Evolutionary conservation across 2,888 invertebrate genomes (phyloP), one percentile per base, ranked within the genome.

Genomic region (Polia nebulosa): DNA sequence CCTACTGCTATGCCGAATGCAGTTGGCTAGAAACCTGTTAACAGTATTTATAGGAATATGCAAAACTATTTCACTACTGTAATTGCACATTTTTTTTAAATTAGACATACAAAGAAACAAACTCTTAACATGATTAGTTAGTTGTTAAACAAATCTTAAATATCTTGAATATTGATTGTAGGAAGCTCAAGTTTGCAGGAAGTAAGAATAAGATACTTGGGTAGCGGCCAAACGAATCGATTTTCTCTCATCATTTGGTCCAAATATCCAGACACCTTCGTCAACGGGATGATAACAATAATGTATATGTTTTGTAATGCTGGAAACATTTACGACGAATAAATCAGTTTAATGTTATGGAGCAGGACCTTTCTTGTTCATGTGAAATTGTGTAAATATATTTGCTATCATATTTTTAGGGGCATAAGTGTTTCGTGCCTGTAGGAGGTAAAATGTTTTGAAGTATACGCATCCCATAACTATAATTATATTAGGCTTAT

Each of bases 171-270:
- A 55, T 51, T 45, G 20, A 36, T 67, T 58, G 22, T 27, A 39
- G 62, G 52, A 64, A 59, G 53, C 34, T 66, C 47, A 58, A 72
- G 61, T 61, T 71, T 27, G 25, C 49, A 71, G 64, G 57, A 68
- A 78, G 61, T 61, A 57, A 68, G 47, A 67, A 45, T 27, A 58
- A 68, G 53, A 71, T 63, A 78, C 66, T 88, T 89, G 88, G 89
- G 76, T 60, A 76, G 61, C 77, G 58, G 90, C 89, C 89, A 90
- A 86, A 78, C 22, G 44, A 79, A 89, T 90, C 83, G 88, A 89
- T 89, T 88, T 87, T 84, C 72, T 61, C 69, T 69, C 60, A 72
- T 69, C 68, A 66, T 63, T 60, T 60, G 75, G 41, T 49, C 7
- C 44, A 64, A 63, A 71, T 59, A 63, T 47, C 64, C 56, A 58